Evolutionary conservation across 2,113 vertebrate species (phyloP), one percentile per base, ranked within the genome.

Genomic region (Siphamia tubifer): DNA sequence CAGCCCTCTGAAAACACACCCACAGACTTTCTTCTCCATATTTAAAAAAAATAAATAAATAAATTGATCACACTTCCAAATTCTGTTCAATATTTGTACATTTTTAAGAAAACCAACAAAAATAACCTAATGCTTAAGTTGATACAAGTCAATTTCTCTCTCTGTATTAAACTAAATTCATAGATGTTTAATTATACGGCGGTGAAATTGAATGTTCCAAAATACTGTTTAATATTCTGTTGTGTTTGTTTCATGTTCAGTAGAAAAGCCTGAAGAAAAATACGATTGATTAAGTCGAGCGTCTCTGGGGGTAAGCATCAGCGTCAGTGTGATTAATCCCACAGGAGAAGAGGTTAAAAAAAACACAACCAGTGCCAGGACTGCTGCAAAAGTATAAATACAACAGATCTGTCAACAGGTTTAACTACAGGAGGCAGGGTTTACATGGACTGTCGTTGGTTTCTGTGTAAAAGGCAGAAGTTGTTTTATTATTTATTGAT

Each of bases 291-390:
- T 70, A 57, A 24, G 2, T 39, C 40, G 69, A 47, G 7, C 47
- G 39, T 67, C 83, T 81, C 72, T 34, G 48, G 64, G 38, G 84
- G 68, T 7, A 1, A 62, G 38, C 16, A 11, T 77, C 55, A 48
- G 21, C 27, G 6, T 60, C 28, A 7, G 27, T 0, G 49, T 74
- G 75, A 87, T 81, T 67, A 66, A 66, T 81, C 86, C 72, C 68
- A 34, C 13, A 17, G 60, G 81, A 57, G 64, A 20, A 16, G 58
- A 27, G 3, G 19, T 65, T 36, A 16, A 73, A 35, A 82, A 65
- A 61, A 48, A 69, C 28, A 48, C 67, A 23, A 48, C 17, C 42
- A 48, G 25, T 30, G n/a, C 25, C 11, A n/a, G n/a, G n/a, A n/a
- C n/a, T n/a, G n/a, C n/a, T n/a, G n/a, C n/a, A n/a, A n/a, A n/a